Evolutionary conservation across 2,888 invertebrate genomes (phyloP).

Genomic region (Leptinotarsa haldemani): DNA sequence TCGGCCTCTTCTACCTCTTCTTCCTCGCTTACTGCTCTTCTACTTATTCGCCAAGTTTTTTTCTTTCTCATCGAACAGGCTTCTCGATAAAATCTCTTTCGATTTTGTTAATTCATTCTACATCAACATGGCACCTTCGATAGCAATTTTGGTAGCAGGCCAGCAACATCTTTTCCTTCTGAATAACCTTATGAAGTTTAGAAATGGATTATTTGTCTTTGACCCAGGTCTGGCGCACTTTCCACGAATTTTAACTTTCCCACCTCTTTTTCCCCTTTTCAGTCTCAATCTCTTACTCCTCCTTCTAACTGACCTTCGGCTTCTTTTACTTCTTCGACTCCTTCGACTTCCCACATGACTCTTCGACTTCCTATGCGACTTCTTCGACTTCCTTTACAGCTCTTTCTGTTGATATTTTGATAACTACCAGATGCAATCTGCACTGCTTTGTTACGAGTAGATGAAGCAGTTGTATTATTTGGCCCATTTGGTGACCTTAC

Average conservation of each 20-base stretch:
- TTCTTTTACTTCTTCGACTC: conserved; percentile 18
- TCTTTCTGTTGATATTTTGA: not conserved
- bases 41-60: not conserved
- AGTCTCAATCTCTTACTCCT: too few relatives aligned
- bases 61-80: conserved; percentile 25
- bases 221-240: conserved; percentile 36
- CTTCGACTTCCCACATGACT: not conserved
- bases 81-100: conserved; percentile 32
- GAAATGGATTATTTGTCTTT: conserved; percentile 55
- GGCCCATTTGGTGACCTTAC: too few relatives aligned
- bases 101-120: conserved; percentile 43
- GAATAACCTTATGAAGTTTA: conserved; percentile 57
- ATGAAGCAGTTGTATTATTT: too few relatives aligned
- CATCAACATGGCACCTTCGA: conserved; percentile 59
- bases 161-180: conserved; percentile 54
- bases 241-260: conserved; percentile 10
- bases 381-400: conserved; percentile 8
- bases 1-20: conserved; percentile 7
- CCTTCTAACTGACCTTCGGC: not conserved
- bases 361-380: not conserved
- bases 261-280: too few relatives aligned
- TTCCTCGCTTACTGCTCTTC: not conserved
- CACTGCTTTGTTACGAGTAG: too few relatives aligned
- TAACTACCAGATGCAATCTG: too few relatives aligned
- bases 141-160: conserved; percentile 55